phyloP scores from a whole-genome alignment of 2,888 invertebrate species.

The Oscheius onirici region DNA sequence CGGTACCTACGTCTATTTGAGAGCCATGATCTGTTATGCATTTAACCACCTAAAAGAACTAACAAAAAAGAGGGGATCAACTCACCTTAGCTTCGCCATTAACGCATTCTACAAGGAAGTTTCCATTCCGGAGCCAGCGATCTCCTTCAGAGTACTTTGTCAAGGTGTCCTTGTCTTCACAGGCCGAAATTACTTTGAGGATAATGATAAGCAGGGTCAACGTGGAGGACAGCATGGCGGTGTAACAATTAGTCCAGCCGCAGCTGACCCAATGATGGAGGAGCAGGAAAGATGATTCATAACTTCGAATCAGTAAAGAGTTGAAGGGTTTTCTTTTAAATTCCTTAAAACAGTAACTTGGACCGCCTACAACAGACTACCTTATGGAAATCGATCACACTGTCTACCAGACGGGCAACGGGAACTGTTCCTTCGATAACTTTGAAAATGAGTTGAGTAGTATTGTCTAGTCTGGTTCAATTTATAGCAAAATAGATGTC shows the following conservation, averaged over 20 bases:
- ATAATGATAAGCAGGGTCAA: constrained; percentile 12
- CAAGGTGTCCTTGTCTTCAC: constrained; percentile 33
- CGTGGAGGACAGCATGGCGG: constrained; percentile 18
- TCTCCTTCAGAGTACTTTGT: constrained; percentile 42
- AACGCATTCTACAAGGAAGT: constrained; percentile 50
- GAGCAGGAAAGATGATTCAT: not conserved
- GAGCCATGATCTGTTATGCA: constrained; percentile 63
- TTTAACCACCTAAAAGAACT: constrained; percentile 56
- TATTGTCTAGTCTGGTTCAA: too few relatives aligned
- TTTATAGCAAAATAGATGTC: too few relatives aligned
- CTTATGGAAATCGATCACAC: too few relatives aligned
- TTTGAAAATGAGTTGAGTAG: too few relatives aligned
- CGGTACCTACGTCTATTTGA: constrained; percentile 56
- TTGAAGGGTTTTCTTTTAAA: too few relatives aligned
- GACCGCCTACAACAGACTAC: too few relatives aligned
- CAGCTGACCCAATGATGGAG: constrained; percentile 24
- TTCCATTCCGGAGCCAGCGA: constrained; percentile 50
- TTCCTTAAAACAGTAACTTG: too few relatives aligned
- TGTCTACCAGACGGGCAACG: too few relatives aligned
- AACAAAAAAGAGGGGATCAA: not conserved
- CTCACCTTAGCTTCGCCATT: constrained; percentile 43
- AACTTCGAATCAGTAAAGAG: too few relatives aligned
- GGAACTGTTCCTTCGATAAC: too few relatives aligned
- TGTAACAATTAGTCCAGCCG: constrained; percentile 21
- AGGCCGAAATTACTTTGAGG: not conserved